Evolutionary conservation across 2,113 vertebrate species (phyloP).

Genomic region (Onychorhynchus coronatus): DNA sequence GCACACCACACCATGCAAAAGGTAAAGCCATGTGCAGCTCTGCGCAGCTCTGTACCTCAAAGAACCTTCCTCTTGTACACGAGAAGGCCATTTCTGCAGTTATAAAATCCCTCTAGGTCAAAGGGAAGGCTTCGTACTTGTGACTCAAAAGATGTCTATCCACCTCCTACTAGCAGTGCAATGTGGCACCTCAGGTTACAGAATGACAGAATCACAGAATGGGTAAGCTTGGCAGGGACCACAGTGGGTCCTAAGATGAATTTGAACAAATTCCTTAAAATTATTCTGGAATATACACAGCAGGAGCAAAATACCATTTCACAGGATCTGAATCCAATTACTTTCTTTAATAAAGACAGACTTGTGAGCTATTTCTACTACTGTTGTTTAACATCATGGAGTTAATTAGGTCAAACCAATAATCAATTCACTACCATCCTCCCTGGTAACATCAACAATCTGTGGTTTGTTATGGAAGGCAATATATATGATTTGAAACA

Average conservation of each 20-base stretch:
- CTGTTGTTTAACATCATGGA: neutral
- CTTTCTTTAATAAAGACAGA: neutral
- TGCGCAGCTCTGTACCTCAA: neutral
- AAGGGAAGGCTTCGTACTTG: neutral
- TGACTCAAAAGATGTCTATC: neutral
- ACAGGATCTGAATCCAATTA: neutral
- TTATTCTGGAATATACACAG: neutral
- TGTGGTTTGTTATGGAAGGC: neutral
- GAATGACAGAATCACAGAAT: neutral
- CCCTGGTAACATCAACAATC: neutral
- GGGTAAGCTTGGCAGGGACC: neutral
- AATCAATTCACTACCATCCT: constrained; percentile 2
- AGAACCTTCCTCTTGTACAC: neutral
- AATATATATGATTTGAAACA: neutral
- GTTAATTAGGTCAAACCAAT: constrained; percentile 55
- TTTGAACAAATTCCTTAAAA: neutral
- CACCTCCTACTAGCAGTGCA: neutral
- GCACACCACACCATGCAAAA: neutral
- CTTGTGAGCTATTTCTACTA: neutral
- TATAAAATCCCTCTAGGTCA: neutral
- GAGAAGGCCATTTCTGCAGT: neutral
- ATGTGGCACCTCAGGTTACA: neutral
- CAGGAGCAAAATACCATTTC: neutral
- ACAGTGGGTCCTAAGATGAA: neutral
- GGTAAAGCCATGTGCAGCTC: neutral